A percentile compares a stretch with the other conserved stretches of the same genome.
These are phyloP conservation scores for Argyrosomus japonicus DNA, from an alignment of 2,113 vertebrate genomes.

Conservation along the genomic window DNA sequence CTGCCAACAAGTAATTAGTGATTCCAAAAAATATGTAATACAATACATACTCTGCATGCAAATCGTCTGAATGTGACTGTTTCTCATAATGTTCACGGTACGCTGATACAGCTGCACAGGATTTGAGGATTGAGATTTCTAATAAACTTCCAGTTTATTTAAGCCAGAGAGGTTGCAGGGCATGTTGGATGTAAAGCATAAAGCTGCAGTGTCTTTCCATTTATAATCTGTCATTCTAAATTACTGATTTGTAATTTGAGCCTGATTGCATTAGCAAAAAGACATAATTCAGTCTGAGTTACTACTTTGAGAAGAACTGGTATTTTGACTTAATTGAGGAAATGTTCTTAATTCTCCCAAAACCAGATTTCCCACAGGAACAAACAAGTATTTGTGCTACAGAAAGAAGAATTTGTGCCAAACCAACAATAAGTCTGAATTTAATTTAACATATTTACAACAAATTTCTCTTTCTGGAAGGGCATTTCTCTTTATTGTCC, in stretches of 20 bases:
- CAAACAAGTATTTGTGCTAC: neutral
- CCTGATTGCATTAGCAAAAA: neutral
- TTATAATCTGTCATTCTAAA: neutral
- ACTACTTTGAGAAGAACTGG: neutral
- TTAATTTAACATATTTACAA: neutral
- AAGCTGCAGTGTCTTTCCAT: neutral
- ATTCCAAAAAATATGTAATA: constrained; percentile 2
- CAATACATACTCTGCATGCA: neutral
- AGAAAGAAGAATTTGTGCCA: neutral
- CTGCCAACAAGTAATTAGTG: constrained; percentile 28
- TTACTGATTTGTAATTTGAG: neutral
- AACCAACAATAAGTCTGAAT: neutral
- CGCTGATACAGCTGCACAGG: neutral
- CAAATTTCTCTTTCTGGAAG: neutral
- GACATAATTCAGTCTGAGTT: neutral
- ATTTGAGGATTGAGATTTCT: neutral
- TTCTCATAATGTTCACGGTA: constrained; percentile 6
- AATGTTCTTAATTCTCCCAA: constrained; percentile 8
- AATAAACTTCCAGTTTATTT: neutral
- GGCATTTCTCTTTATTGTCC: neutral
- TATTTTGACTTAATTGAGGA: neutral
- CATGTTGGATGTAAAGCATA: neutral
- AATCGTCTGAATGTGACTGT: constrained; percentile 14
- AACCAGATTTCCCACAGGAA: neutral
- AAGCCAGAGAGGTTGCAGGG: neutral